A percentile compares a stretch with the other conserved stretches of the same genome.
These are phyloP conservation scores for Pollenia griseotomentosa DNA, from an alignment of 2,888 invertebrate genomes.

Conservation along the genomic window DNA sequence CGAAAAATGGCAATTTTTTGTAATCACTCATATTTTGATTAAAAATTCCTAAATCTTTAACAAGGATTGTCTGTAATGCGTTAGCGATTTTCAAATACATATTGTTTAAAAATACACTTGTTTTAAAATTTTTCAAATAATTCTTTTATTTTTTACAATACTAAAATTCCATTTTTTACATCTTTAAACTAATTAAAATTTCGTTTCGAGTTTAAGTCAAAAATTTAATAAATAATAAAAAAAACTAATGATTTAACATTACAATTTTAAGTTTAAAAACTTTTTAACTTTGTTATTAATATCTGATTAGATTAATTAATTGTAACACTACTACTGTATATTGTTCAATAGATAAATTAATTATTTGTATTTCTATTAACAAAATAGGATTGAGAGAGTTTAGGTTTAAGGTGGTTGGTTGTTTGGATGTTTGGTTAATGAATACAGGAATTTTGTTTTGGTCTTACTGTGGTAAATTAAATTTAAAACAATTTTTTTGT, in stretches of 20 bases:
- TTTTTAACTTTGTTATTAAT: slow-evolving; percentile 10
- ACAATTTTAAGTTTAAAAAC: slow-evolving; percentile 13
- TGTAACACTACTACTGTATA: slow-evolving; percentile 32
- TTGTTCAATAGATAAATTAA: slow-evolving; percentile 10
- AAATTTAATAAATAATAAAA: neutral
- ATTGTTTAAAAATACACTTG: neutral
- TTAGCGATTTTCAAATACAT: neutral
- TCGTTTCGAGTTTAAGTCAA: neutral
- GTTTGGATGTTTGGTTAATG: slow-evolving; percentile 41
- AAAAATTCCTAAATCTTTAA: too few relatives aligned
- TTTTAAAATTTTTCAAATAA: slow-evolving; percentile 7
- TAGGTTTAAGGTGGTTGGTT: slow-evolving; percentile 25
- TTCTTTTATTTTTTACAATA: slow-evolving; percentile 37
- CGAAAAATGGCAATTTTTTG: too few relatives aligned
- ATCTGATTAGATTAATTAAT: neutral
- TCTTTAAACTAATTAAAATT: slow-evolving; percentile 39
- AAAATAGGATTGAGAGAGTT: slow-evolving; percentile 53
- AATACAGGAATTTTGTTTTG: slow-evolving; percentile 16
- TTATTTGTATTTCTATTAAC: slow-evolving; percentile 45
- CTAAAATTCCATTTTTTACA: slow-evolving; percentile 34
- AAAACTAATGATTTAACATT: slow-evolving; percentile 6
- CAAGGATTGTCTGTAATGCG: too few relatives aligned
- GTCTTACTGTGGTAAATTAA: slow-evolving; percentile 8
- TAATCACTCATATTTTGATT: too few relatives aligned
- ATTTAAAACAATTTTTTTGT: slow-evolving; percentile 14